Evolutionary conservation across 2,888 invertebrate genomes (phyloP).

Genomic region (Meloe dianella): DNA sequence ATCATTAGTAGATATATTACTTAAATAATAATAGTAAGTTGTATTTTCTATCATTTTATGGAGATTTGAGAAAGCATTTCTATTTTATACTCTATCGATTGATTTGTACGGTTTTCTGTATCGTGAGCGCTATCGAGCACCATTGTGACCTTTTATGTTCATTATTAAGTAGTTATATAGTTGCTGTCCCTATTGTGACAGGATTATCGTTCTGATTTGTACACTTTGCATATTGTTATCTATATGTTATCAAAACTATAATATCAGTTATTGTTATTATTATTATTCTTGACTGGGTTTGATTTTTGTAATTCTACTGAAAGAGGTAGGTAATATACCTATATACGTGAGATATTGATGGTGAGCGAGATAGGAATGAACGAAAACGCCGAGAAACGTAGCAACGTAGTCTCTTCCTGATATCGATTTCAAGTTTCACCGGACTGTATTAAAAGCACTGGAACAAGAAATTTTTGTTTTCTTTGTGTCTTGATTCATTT

Average conservation of each 20-base stretch:
- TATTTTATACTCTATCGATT: background rate
- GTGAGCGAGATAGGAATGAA: slow-evolving; percentile 20
- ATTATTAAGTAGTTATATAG: background rate
- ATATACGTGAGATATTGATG: slow-evolving; percentile 23
- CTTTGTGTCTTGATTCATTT: slow-evolving; percentile 41
- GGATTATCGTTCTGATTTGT: background rate
- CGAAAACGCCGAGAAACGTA: slow-evolving; percentile 11
- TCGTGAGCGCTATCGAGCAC: background rate
- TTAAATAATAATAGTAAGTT: too few relatives aligned
- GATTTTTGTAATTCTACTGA: slow-evolving; percentile 26
- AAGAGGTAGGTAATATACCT: too few relatives aligned
- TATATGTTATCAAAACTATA: background rate
- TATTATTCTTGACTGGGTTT: background rate
- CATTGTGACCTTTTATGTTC: background rate
- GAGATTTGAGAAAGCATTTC: background rate
- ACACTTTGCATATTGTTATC: background rate
- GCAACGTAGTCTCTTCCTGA: slow-evolving; percentile 27
- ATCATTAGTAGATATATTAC: background rate
- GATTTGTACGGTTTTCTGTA: background rate
- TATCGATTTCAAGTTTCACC: slow-evolving; percentile 37
- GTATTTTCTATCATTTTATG: too few relatives aligned
- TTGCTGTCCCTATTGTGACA: background rate
- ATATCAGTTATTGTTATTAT: background rate
- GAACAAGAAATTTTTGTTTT: slow-evolving; percentile 40
- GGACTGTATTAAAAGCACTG: slow-evolving; percentile 40